Base-by-base conservation (phyloP, 1,140 invertebrate species). In the Probaryconus sp. region DNA sequence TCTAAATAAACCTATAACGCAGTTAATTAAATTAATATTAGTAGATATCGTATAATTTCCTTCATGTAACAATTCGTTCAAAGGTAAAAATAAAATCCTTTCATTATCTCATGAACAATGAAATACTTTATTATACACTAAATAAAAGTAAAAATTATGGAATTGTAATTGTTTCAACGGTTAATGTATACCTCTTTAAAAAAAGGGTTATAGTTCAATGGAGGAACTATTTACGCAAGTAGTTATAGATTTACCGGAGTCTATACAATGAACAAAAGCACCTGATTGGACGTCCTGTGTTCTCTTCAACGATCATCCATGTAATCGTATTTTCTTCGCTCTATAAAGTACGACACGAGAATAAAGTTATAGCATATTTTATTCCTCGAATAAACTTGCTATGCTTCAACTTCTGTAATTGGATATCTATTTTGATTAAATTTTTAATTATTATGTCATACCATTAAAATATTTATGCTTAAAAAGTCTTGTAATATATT, bases 311-410 rank as follows among this genome's bases (percentile, higher is more conserved):
- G 67, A 63, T 70, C 67, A 55, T 63, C 55, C 40, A 70, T 61
- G 67, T 70, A 70, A 70, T 70, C 67, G 67, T 48, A 70, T 70
- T 70, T 70, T 61, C 67, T 51, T 48, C 67, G 67, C 67, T 70
- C 67, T 70, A 70, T 70, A 70, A 70, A 70, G 40, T 70, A 24
- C 48, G 40, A 61, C 67, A 70, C 31, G 55, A 61, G 35, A 35
- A 70, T 70, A 55, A 70, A 61, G 38, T 61, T 70, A 38, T 55
- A 61, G 40, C 67, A 61, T 60, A 70, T 70, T 70, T 61, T 55
- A 70, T 60, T 70, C 38, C 38, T 26, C 30, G 31, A 70, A 70
- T 38, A 70, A 70, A 51, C 48, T 61, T 6, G 6, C 31, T 31
- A 13, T 30, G 37, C 26, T 13, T 13, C 2, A 51, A 37, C 51